Evolutionary conservation across 2,888 invertebrate genomes (phyloP).

Genomic region (Stenolophus ochropezus): DNA sequence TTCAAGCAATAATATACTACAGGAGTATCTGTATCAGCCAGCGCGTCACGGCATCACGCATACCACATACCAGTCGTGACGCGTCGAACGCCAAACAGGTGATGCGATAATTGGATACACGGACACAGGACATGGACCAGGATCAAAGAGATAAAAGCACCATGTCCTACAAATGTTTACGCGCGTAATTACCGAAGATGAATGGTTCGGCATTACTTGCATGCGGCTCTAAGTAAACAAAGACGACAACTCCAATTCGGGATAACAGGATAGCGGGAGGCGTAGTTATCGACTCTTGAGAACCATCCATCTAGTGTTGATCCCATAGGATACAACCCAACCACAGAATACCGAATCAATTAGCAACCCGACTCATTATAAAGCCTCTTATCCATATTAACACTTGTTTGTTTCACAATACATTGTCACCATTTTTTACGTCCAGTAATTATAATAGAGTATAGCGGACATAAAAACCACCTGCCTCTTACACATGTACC

Average conservation of each 20-base stretch:
- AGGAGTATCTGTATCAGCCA: neutral
- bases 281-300: constrained; percentile 62
- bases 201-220: constrained; percentile 16
- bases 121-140: neutral
- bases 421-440: too few relatives aligned
- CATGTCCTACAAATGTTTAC: constrained; percentile 50
- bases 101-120: constrained; percentile 50
- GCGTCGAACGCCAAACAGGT: neutral
- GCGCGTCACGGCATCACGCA: neutral
- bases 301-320: constrained; percentile 65
- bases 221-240: constrained; percentile 40
- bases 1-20: neutral
- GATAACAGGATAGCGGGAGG: neutral
- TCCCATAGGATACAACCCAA: constrained; percentile 65
- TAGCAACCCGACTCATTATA: constrained; percentile 67
- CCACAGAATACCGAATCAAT: constrained; percentile 64
- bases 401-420: neutral
- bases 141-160: constrained; percentile 52
- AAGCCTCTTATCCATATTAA: constrained; percentile 50
- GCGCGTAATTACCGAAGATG: constrained; percentile 58
- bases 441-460: too few relatives aligned
- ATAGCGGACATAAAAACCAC: too few relatives aligned
- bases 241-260: constrained; percentile 39
- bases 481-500: too few relatives aligned
- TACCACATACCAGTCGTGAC: neutral